Percentiles rank a stretch among this genome's conserved stretches.
phyloP scores from a whole-genome alignment of 1,140 invertebrate species.

The Drosophila obscura region DNA sequence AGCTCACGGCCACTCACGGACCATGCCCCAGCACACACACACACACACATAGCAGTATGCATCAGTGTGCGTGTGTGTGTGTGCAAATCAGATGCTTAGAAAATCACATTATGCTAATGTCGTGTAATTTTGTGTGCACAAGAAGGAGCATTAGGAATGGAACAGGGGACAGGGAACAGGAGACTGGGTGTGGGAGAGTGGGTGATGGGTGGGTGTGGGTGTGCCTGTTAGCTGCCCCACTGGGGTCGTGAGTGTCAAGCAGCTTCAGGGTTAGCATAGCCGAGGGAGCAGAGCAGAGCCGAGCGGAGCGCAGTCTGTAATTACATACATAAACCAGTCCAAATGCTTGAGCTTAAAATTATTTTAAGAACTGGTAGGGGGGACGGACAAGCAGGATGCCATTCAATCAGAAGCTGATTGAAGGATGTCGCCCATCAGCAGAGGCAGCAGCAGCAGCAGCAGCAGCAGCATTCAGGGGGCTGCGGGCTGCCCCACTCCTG shows the following conservation, averaged over 20 bases:
- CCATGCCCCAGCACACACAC: constrained; percentile 2
- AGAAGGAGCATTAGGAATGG: constrained; percentile 43
- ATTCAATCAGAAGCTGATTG: not conserved
- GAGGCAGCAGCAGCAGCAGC: too few species aligned
- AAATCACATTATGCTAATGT: constrained; percentile 76
- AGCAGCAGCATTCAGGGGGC: too few species aligned
- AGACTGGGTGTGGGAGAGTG: not conserved
- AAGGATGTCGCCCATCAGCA: constrained; percentile 1
- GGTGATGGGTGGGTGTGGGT: too few species aligned
- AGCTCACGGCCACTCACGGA: constrained; percentile 22
- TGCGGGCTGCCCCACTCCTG: too few species aligned
- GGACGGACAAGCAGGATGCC: not conserved
- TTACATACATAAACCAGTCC: constrained; percentile 68
- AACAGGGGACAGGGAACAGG: not conserved
- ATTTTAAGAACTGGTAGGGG: constrained; percentile 48
- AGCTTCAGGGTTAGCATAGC: too few species aligned
- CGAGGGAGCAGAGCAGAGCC: constrained; percentile 1
- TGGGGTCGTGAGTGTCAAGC: too few species aligned
- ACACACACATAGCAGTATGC: not conserved
- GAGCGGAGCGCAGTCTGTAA: constrained; percentile 34
- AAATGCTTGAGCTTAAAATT: constrained; percentile 58
- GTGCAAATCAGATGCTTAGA: constrained; percentile 71
- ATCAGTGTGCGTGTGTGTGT: constrained; percentile 9
- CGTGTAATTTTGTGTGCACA: constrained; percentile 62
- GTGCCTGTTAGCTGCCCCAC: not conserved